These are phyloP conservation scores for Incurvaria masculella DNA, from an alignment of 2,888 invertebrate species.

Conservation along the genomic window DNA sequence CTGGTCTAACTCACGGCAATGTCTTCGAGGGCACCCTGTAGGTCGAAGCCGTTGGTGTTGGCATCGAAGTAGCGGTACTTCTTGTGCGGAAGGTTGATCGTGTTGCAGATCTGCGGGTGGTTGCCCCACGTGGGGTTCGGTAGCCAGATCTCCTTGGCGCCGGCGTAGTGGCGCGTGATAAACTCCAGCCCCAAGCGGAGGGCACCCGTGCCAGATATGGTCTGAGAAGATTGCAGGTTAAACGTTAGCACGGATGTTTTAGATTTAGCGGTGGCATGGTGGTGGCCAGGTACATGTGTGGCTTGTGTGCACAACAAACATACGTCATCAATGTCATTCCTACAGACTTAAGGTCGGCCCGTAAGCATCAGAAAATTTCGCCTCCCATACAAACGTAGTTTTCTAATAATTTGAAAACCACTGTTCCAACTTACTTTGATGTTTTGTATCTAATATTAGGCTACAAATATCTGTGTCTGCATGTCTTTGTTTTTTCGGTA, in stretches of 20 bases:
- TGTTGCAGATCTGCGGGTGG: conserved; percentile 92
- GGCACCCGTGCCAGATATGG: conserved; percentile 97
- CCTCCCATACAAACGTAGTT: too few species aligned
- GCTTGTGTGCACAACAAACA: background rate
- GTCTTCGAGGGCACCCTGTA: conserved; percentile 85
- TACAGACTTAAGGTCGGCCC: too few species aligned
- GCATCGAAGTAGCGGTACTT: conserved; percentile 93
- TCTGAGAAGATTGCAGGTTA: conserved; percentile 49
- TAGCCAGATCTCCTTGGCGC: conserved; percentile 79
- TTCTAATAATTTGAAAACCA: too few species aligned
- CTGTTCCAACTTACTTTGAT: too few species aligned
- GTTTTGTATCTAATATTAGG: too few species aligned
- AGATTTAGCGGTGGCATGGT: background rate
- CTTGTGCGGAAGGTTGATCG: conserved; percentile 80
- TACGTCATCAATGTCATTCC: too few species aligned
- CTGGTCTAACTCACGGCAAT: conserved; percentile 74
- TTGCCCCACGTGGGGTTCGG: conserved; percentile 98
- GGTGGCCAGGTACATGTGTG: background rate
- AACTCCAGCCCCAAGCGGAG: conserved; percentile 91
- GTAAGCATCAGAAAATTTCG: too few species aligned
- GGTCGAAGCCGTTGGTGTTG: conserved; percentile 91
- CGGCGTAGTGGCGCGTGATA: conserved; percentile 74
- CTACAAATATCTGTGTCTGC: too few species aligned
- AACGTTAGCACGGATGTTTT: conserved; percentile 2
- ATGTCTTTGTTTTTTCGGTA: too few species aligned